Conservation (phyloP, 2,888 invertebrate species). For the Monopis laevigella region DNA sequence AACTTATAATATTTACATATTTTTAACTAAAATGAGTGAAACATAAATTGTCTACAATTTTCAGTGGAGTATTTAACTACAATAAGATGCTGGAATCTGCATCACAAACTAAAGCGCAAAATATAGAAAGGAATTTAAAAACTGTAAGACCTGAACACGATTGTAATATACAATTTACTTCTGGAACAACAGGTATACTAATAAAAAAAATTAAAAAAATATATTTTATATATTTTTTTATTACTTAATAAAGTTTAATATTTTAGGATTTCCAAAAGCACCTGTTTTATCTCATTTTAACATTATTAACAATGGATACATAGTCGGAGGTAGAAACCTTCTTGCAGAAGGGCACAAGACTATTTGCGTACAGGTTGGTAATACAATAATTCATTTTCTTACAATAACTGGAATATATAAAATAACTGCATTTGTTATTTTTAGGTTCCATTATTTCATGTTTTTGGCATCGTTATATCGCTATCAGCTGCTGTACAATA, state of each 20-base stretch:
- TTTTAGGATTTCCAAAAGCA: slow-evolving; percentile 74
- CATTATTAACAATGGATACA: slow-evolving; percentile 79
- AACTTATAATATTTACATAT: neutral
- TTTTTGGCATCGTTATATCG: slow-evolving; percentile 76
- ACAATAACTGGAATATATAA: neutral
- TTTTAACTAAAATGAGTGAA: neutral
- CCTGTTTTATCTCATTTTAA: slow-evolving; percentile 75
- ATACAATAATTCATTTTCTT: neutral
- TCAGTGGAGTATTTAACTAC: slow-evolving; percentile 46
- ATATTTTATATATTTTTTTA: neutral
- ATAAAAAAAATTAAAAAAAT: neutral
- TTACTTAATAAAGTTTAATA: neutral
- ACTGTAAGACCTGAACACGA: slow-evolving; percentile 72
- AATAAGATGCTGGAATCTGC: slow-evolving; percentile 39
- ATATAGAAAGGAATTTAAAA: slow-evolving; percentile 32
- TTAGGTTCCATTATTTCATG: slow-evolving; percentile 83
- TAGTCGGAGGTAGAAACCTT: slow-evolving; percentile 63
- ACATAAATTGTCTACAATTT: neutral
- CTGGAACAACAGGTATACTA: slow-evolving; percentile 77
- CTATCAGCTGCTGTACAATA: slow-evolving; percentile 65
- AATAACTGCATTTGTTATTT: neutral
- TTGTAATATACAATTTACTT: slow-evolving; percentile 85
- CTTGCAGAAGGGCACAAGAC: slow-evolving; percentile 35
- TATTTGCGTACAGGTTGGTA: slow-evolving; percentile 20
- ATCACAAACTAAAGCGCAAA: slow-evolving; percentile 23